Evolutionary conservation across 1,140 invertebrate species (phyloP).

Genomic region (Saccostrea echinata): DNA sequence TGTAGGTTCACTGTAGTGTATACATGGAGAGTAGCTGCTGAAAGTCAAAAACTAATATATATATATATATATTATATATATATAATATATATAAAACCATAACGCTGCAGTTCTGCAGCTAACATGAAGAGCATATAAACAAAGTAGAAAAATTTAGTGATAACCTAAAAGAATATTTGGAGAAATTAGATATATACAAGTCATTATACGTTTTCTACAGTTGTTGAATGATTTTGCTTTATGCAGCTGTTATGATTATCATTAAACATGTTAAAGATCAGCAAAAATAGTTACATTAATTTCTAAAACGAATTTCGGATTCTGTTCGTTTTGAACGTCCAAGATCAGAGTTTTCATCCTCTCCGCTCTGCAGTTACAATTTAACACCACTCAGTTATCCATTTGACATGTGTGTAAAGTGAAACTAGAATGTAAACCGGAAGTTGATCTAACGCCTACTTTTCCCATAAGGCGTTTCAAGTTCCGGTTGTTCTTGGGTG

Average conservation of each 20-base stretch:
- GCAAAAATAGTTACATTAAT: neutral
- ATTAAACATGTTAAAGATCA: too few relatives aligned
- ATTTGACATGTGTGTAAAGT: neutral
- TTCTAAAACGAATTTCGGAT: constrained; percentile 16
- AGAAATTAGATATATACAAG: neutral
- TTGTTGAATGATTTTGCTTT: too few relatives aligned
- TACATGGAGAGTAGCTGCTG: too few relatives aligned
- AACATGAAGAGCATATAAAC: too few relatives aligned
- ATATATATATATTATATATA: too few relatives aligned
- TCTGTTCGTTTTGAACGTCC: neutral
- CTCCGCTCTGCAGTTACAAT: neutral
- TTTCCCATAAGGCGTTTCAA: constrained; percentile 51
- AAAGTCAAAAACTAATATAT: too few relatives aligned
- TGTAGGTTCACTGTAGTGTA: too few relatives aligned
- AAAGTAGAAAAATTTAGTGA: too few relatives aligned
- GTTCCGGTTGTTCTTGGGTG: constrained; percentile 43
- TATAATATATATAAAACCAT: too few relatives aligned
- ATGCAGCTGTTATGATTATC: too few relatives aligned
- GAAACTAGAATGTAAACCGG: constrained; percentile 40
- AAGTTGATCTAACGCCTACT: constrained; percentile 57
- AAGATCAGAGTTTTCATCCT: neutral
- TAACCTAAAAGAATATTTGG: neutral
- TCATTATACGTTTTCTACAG: too few relatives aligned
- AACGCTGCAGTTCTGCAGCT: too few relatives aligned
- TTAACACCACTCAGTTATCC: neutral